A percentile compares a stretch with the other conserved stretches of the same genome.
These are phyloP conservation scores for Zaprionus vittiger DNA, from an alignment of 1,140 invertebrate genomes.

Conservation along the genomic window DNA sequence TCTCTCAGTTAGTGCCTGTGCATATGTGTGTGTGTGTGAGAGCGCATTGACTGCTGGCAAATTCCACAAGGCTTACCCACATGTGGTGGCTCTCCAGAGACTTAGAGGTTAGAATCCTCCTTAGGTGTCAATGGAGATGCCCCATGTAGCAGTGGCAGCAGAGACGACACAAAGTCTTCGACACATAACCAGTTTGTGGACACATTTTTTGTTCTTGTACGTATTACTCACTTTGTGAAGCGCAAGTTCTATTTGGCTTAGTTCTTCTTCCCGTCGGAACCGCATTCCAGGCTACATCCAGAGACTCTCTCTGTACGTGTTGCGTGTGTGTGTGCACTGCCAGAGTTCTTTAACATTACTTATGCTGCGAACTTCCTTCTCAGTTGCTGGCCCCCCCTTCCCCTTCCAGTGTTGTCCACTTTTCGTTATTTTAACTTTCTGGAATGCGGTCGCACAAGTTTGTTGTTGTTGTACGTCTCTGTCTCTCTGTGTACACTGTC, in stretches of 20 bases:
- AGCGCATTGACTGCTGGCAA: slow-evolving; percentile 57
- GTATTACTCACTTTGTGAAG: slow-evolving; percentile 52
- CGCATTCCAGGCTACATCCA: slow-evolving; percentile 63
- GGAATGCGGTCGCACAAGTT: slow-evolving; percentile 80
- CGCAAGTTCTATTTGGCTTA: slow-evolving; percentile 65
- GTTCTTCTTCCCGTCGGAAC: slow-evolving; percentile 50
- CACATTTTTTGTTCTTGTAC: slow-evolving; percentile 48
- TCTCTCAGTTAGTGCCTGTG: slow-evolving; percentile 8
- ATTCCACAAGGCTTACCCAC: slow-evolving; percentile 67
- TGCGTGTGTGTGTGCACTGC: slow-evolving; percentile 15
- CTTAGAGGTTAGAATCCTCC: slow-evolving; percentile 65
- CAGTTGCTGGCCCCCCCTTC: slow-evolving; percentile 12
- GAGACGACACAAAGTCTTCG: slow-evolving; percentile 70
- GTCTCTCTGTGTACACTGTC: background rate
- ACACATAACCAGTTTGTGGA: slow-evolving; percentile 63
- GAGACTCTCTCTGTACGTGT: background rate
- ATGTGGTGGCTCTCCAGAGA: slow-evolving; percentile 37
- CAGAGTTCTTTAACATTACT: slow-evolving; percentile 71
- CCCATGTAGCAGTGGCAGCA: slow-evolving; percentile 23
- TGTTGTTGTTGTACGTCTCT: slow-evolving; percentile 12
- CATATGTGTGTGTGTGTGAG: slow-evolving; percentile 21
- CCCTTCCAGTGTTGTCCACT: slow-evolving; percentile 24
- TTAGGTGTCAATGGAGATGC: slow-evolving; percentile 72
- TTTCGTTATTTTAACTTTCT: slow-evolving; percentile 78
- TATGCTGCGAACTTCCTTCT: slow-evolving; percentile 34